Percentiles rank a stretch among this genome's conserved stretches.
These are phyloP conservation scores for Macroglossus sobrinus DNA, from an alignment of 2,113 vertebrate species.

Conservation along the genomic window DNA sequence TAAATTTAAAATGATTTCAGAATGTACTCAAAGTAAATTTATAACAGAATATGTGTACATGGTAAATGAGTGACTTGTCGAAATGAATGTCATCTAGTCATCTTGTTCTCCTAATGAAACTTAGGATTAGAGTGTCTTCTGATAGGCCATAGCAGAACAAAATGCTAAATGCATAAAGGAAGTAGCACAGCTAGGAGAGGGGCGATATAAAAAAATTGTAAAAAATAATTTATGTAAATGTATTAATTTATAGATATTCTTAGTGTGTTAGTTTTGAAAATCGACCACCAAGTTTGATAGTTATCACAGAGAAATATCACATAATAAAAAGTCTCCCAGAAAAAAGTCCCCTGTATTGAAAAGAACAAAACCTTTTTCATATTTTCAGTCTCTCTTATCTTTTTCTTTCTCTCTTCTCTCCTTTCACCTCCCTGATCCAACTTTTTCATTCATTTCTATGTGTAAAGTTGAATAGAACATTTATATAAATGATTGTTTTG, in stretches of 20 bases:
- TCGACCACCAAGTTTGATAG: not conserved
- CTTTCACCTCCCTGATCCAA: not conserved
- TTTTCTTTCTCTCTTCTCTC: not conserved
- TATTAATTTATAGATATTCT: not conserved
- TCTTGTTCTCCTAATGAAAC: not conserved
- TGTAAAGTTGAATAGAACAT: not conserved
- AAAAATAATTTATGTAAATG: not conserved
- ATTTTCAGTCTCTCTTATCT: not conserved
- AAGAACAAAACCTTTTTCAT: not conserved
- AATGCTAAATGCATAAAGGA: not conserved
- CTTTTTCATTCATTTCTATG: not conserved
- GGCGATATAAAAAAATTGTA: not conserved
- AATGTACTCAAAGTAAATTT: constrained; percentile 1
- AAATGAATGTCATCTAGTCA: not conserved
- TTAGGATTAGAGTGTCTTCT: not conserved
- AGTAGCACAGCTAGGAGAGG: not conserved
- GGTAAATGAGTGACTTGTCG: not conserved
- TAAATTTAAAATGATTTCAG: not conserved
- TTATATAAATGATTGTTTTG: not conserved
- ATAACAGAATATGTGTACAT: not conserved
- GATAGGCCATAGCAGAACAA: not conserved
- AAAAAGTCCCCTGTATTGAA: not conserved
- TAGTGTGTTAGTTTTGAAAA: not conserved
- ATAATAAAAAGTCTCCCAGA: not conserved
- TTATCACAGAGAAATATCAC: not conserved